Base-by-base conservation (phyloP, 2,797 vertebrate genomes). In the Capromys pilorides region DNA sequence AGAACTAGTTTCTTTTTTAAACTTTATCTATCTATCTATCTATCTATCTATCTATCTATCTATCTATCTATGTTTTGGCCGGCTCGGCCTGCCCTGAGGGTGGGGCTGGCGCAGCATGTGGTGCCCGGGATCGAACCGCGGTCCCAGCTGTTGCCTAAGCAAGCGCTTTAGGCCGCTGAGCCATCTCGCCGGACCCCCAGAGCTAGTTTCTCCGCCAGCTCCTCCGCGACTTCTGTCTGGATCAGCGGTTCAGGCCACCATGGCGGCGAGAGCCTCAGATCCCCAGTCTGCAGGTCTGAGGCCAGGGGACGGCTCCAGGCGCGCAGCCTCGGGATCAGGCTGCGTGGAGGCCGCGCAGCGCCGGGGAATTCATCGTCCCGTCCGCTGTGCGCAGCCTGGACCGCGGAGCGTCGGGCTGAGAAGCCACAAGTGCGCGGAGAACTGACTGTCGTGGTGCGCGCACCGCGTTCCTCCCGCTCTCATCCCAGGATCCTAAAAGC, bases 361-460 rank as follows among this genome's bases (percentile, higher is more conserved):
- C 16, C 41, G 22, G 33, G 62, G 81, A 26, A 7, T 26, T 11
- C 33, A 31, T 69, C 10, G 0, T 54, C 45, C 36, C 36, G 22
- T 73, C 33, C 7, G 31, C 18, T 0, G 0, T 0, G 2, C 3
- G 13, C 1, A 5, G 14, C n/a, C 24, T 0, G 18, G 57, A 1
- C 31, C 18, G 13, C 1, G 2, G 18, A 9, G 77, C 0, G 2
- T 77, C 22, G n/a, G 22, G 16, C 22, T 14, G 59, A 78, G 36
- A 61, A 18, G 18, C 1, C 0, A 8, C 16, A 10, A 28, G 21
- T 6, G 24, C 19, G 2, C 10, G 36, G 2, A 69, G 88, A 78
- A 57, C 45, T 6, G 33, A 28, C 4, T 5, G 2, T 2, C 10
- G 39, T 33, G 45, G 8, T 14, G 57, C 13, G 33, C 36, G 4